Conservation (phyloP, 2,797 vertebrate species). For the Chromobotia macracanthus region DNA sequence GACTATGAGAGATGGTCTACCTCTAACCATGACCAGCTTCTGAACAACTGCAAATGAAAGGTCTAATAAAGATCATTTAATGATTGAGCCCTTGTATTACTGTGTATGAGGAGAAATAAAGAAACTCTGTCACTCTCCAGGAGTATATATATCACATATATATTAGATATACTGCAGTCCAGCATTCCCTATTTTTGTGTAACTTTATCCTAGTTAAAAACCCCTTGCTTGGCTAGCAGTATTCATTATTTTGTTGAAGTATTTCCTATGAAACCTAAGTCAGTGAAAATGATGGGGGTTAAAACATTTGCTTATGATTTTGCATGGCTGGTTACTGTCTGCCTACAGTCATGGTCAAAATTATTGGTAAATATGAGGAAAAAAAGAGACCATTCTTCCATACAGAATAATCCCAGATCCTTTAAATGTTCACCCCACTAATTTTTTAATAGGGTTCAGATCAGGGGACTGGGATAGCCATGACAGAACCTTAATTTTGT, state of each 20-base stretch:
- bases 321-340: too few species aligned
- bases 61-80: background rate
- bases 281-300: background rate
- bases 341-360: too few species aligned
- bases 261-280: background rate
- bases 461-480: too few species aligned
- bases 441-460: too few species aligned
- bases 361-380: too few species aligned
- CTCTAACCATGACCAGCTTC: background rate
- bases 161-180: too few species aligned
- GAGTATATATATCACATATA: background rate
- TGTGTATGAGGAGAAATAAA: background rate
- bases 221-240: background rate
- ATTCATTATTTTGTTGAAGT: background rate
- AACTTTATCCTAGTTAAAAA: background rate
- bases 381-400: background rate
- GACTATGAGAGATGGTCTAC: background rate
- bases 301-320: too few species aligned
- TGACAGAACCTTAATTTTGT: too few species aligned
- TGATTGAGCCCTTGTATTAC: background rate
- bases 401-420: too few species aligned
- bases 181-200: background rate
- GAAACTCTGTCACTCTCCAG: background rate
- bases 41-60: background rate
- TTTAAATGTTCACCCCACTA: too few species aligned